Evolutionary conservation across 2,113 vertebrate genomes (phyloP).

Genomic region (human (Homo sapiens)): GRCh38 chr15:54565001-54565500

Average conservation of each 20-base stretch:
- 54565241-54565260: not conserved
- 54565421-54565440: not conserved
- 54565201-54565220: not conserved
- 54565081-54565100: not conserved
- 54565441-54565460: not conserved
- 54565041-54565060: not conserved
- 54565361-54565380: not conserved
- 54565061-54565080: not conserved
- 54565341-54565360: not conserved
- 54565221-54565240: not conserved
- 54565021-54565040: not conserved
- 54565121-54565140: not conserved
- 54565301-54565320: not conserved
- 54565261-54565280: not conserved
- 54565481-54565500: not conserved
- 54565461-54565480: not conserved
- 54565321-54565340: not conserved
- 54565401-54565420: not conserved
- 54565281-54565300: not conserved
- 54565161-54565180: constrained; percentile 1
- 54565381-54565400: not conserved
- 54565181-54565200: not conserved
- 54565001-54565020: not conserved
- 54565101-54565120: not conserved
- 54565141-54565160: not conserved